Evolutionary conservation across 2,888 invertebrate species (phyloP).

Genomic region (Aleiodes leptofemur): DNA sequence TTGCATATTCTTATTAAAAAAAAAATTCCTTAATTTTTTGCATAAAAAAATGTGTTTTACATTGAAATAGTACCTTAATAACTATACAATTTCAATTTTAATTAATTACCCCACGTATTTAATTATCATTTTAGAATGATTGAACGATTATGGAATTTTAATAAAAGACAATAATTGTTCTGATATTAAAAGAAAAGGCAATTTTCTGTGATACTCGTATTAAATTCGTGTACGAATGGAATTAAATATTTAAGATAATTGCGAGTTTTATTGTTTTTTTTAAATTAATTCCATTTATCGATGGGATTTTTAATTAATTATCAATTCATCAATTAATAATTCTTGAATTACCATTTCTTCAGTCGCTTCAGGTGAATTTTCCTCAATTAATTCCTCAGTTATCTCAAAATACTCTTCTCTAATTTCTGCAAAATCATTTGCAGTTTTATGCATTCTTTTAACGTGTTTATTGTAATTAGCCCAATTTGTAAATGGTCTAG

Average conservation of each 20-base stretch:
- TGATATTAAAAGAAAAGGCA: neutral
- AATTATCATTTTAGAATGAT: conserved; percentile 1
- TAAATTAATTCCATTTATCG: too few relatives aligned
- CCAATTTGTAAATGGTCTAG: conserved; percentile 84
- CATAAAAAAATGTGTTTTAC: too few relatives aligned
- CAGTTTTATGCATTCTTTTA: conserved; percentile 79
- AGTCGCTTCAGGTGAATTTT: neutral
- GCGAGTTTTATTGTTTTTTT: too few relatives aligned
- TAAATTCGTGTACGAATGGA: conserved; percentile 16
- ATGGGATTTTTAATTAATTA: too few relatives aligned
- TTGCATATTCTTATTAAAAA: too few relatives aligned
- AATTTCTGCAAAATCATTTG: too few relatives aligned
- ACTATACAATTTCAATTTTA: too few relatives aligned
- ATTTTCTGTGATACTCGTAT: conserved; percentile 27
- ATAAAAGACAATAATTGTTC: conserved; percentile 32
- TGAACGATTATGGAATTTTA: conserved; percentile 15
- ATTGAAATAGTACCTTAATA: neutral
- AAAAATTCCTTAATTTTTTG: too few relatives aligned
- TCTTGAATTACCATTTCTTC: neutral
- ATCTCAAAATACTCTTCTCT: too few relatives aligned
- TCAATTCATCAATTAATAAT: neutral
- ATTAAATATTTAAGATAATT: conserved; percentile 1
- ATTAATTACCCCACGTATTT: too few relatives aligned
- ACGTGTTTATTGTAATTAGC: conserved; percentile 86
- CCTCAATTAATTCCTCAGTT: neutral